A percentile compares a stretch with the other conserved stretches of the same genome.
Evolutionary conservation across 2,888 invertebrate species (phyloP).

Genomic region (Eupsilia transversa): DNA sequence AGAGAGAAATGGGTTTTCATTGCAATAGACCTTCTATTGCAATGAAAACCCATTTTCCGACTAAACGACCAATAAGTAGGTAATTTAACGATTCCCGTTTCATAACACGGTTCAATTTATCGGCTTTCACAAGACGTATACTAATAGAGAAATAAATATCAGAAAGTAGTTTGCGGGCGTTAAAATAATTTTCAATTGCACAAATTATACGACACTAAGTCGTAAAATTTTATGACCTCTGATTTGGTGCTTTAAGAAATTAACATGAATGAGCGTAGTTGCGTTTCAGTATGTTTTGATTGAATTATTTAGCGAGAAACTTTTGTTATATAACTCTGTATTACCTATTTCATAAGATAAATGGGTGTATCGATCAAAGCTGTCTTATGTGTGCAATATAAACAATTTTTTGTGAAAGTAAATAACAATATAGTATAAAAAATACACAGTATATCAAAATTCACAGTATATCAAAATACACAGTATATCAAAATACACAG

Average conservation of each 20-base stretch:
- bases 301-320: slow-evolving; percentile 3
- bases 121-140: slow-evolving; percentile 20
- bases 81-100: neutral
- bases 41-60: neutral
- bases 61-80: neutral
- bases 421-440: neutral
- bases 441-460: neutral
- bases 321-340: neutral
- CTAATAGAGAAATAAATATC: slow-evolving; percentile 15
- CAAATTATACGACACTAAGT: slow-evolving; percentile 18
- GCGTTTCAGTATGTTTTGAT: slow-evolving; percentile 6
- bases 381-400: neutral
- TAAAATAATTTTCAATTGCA: slow-evolving; percentile 12
- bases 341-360: neutral
- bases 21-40: no score
- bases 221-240: slow-evolving; percentile 32
- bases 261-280: slow-evolving; percentile 3
- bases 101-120: slow-evolving; percentile 10
- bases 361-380: no score
- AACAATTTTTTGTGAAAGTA: neutral
- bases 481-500: neutral
- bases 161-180: slow-evolving; percentile 1
- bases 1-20: no score
- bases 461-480: neutral
- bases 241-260: slow-evolving; percentile 15